Conservation (phyloP, 2,113 vertebrate genomes). For the Elaphurus davidianus region DNA sequence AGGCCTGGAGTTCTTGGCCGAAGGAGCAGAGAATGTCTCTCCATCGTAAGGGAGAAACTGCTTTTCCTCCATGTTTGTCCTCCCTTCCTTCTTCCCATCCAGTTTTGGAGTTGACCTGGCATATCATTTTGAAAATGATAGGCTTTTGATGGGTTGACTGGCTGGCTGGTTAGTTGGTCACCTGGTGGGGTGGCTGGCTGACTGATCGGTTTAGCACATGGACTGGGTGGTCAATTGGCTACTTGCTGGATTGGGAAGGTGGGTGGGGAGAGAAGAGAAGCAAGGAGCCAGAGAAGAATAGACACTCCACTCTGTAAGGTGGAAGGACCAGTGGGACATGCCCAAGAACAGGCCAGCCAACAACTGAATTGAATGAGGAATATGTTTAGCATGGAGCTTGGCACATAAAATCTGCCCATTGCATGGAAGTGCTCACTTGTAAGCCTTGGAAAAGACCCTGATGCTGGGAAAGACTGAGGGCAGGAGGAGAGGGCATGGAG, state of each 20-base stretch:
- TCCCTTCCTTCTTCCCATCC: not conserved
- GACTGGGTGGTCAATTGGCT: not conserved
- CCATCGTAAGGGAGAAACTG: not conserved
- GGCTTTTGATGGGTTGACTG: not conserved
- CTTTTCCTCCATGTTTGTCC: not conserved
- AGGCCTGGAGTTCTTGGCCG: not conserved
- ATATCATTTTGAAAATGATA: not conserved
- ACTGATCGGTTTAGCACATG: not conserved
- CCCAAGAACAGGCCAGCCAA: rapidly evolving
- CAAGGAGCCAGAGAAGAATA: not conserved
- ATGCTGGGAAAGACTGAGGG: not conserved
- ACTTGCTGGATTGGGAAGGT: not conserved
- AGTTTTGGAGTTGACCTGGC: not conserved
- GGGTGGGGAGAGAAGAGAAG: not conserved
- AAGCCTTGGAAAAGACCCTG: not conserved
- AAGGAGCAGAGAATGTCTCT: not conserved
- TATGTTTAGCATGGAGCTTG: not conserved
- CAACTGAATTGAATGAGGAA: not conserved
- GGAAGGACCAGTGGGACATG: not conserved
- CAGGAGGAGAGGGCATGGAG: not conserved
- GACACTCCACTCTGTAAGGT: not conserved
- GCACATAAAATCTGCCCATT: not conserved
- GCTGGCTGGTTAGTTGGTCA: not conserved
- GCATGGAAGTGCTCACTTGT: not conserved
- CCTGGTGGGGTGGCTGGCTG: not conserved